phyloP scores from a whole-genome alignment of 2,113 vertebrate species.

The Mystacornis crossleyi region DNA sequence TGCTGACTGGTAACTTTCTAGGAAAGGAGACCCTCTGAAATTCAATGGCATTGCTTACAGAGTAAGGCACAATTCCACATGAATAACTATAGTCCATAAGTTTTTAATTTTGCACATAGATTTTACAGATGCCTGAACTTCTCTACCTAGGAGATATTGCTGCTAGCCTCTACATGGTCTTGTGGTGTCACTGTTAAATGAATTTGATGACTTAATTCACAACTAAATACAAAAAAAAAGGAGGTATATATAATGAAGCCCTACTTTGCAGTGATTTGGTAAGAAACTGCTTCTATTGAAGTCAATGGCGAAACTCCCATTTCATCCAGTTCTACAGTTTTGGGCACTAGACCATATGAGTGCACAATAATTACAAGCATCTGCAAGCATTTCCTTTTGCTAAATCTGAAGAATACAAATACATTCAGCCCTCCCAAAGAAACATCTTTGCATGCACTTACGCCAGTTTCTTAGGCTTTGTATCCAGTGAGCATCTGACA shows the following conservation, averaged over 20 bases:
- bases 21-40: slow-evolving; percentile 5
- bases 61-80: slow-evolving; percentile 44
- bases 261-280: neutral
- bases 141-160: slow-evolving; percentile 47
- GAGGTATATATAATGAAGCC: neutral
- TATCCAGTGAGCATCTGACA: neutral
- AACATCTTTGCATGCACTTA: neutral
- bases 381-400: slow-evolving; percentile 33
- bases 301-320: slow-evolving; percentile 51
- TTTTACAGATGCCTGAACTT: slow-evolving; percentile 55
- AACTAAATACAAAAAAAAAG: neutral
- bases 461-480: neutral
- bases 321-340: neutral
- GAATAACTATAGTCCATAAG: neutral
- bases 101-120: slow-evolving; percentile 36
- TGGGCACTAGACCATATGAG: neutral
- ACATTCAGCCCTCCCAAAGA: neutral
- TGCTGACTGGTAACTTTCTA: neutral
- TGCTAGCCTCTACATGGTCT: neutral
- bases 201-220: slow-evolving; percentile 24
- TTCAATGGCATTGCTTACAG: slow-evolving; percentile 19
- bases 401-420: slow-evolving; percentile 14
- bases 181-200: slow-evolving; percentile 37
- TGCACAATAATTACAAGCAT: slow-evolving; percentile 18
- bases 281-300: neutral